These are phyloP conservation scores for Eupithecia subfuscata DNA, from an alignment of 2,888 invertebrate species.

Conservation along the genomic window DNA sequence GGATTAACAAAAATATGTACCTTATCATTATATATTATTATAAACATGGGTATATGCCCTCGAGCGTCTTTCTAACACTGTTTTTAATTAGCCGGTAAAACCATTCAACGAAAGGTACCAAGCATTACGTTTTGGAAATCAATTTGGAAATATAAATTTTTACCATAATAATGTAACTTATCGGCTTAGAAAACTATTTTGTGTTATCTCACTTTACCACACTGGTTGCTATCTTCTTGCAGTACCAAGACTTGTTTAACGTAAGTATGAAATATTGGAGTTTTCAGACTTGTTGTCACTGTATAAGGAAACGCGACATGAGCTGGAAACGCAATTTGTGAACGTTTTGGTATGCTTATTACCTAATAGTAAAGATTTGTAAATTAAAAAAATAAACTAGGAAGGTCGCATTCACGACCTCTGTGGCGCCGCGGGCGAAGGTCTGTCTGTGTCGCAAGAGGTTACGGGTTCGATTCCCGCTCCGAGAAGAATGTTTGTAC, in stretches of 20 bases:
- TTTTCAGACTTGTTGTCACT: conserved; percentile 35
- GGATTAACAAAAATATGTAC: neutral
- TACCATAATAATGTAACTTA: neutral
- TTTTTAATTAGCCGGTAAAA: neutral
- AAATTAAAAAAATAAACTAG: neutral
- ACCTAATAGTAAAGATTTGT: neutral
- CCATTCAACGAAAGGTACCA: neutral
- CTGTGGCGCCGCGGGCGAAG: neutral
- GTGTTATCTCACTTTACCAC: conserved; percentile 63
- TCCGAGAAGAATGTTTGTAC: too few relatives aligned
- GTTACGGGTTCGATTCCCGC: neutral
- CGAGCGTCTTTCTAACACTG: neutral
- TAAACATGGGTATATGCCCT: neutral
- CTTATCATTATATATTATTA: neutral
- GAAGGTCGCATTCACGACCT: neutral
- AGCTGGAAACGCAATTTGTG: conserved; percentile 27
- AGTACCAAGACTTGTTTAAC: conserved; percentile 55
- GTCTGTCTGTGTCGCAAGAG: neutral
- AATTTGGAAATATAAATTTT: neutral
- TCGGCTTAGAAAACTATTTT: conserved; percentile 32
- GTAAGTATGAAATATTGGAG: conserved; percentile 72
- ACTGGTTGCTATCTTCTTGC: conserved; percentile 49
- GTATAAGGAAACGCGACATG: conserved; percentile 41
- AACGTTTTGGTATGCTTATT: conserved; percentile 5
- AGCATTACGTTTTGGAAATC: neutral